Percentiles rank a stretch among this genome's conserved stretches.
Conservation (phyloP, 2,888 invertebrate species). For the Erannis defoliaria region DNA sequence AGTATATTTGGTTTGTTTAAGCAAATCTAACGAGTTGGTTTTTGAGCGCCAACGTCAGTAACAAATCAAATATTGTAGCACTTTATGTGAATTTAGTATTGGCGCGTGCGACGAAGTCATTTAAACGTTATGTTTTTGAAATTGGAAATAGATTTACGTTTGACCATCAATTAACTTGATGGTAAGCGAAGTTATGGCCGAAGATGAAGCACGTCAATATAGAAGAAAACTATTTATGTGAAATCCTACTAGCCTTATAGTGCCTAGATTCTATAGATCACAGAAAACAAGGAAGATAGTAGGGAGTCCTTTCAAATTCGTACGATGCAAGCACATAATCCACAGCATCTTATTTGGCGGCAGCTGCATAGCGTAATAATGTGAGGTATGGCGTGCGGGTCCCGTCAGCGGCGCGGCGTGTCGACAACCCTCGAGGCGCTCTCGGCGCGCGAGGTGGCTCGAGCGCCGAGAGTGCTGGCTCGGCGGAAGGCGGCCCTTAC, state of each 20-base stretch:
- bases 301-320: no score
- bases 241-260: no score
- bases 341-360: conserved; percentile 69
- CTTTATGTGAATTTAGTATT: background rate
- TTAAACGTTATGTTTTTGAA: conserved; percentile 7
- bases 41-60: background rate
- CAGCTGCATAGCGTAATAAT: conserved; percentile 74
- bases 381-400: conserved; percentile 76
- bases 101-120: background rate
- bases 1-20: conserved; percentile 45
- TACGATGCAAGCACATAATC: conserved; percentile 61
- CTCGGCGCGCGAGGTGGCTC: conserved; percentile 66
- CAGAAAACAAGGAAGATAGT: no score
- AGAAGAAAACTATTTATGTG: no score
- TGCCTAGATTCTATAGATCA: no score
- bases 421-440: conserved; percentile 73
- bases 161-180: no score
- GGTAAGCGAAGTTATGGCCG: no score
- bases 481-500: conserved; percentile 83
- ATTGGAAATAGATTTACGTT: no score
- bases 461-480: conserved; percentile 78
- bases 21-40: conserved; percentile 13
- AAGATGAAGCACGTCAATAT: no score
- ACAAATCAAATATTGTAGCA: background rate
- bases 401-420: conserved; percentile 73